Evolutionary conservation across 2,888 invertebrate species (phyloP).

Genomic region (Aphrophora alni): DNA sequence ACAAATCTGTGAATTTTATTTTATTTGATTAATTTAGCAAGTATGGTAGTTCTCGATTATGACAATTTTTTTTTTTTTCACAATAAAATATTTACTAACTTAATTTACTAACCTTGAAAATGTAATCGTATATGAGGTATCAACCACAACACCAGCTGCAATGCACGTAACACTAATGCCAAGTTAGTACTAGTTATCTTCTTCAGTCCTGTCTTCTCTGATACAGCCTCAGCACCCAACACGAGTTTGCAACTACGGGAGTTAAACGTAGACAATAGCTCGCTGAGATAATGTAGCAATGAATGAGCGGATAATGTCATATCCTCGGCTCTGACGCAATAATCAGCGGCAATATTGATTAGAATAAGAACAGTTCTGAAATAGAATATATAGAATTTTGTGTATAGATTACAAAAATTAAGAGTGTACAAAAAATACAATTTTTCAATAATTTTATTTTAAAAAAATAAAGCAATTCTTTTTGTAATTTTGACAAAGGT

Average conservation of each 20-base stretch:
- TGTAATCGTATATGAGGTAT: constrained; percentile 74
- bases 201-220: constrained; percentile 88
- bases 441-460: too few relatives aligned
- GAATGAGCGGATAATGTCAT: constrained; percentile 68
- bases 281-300: constrained; percentile 84
- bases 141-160: constrained; percentile 82
- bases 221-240: constrained; percentile 93
- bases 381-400: too few relatives aligned
- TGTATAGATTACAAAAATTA: too few relatives aligned
- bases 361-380: constrained; percentile 79
- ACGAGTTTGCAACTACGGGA: constrained; percentile 92
- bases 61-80: too few relatives aligned
- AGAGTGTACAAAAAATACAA: too few relatives aligned
- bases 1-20: too few relatives aligned
- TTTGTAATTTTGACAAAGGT: too few relatives aligned
- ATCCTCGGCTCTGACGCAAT: constrained; percentile 68
- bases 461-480: too few relatives aligned
- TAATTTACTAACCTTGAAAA: constrained; percentile 63
- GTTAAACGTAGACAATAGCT: constrained; percentile 86
- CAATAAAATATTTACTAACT: too few relatives aligned
- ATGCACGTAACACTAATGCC: constrained; percentile 81
- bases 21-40: too few relatives aligned
- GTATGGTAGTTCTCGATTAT: too few relatives aligned
- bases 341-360: constrained; percentile 90
- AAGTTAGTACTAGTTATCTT: constrained; percentile 95